A percentile compares a stretch with the other conserved stretches of the same genome.
Conservation (phyloP, 2,888 invertebrate species). For the Pterostichus niger region DNA sequence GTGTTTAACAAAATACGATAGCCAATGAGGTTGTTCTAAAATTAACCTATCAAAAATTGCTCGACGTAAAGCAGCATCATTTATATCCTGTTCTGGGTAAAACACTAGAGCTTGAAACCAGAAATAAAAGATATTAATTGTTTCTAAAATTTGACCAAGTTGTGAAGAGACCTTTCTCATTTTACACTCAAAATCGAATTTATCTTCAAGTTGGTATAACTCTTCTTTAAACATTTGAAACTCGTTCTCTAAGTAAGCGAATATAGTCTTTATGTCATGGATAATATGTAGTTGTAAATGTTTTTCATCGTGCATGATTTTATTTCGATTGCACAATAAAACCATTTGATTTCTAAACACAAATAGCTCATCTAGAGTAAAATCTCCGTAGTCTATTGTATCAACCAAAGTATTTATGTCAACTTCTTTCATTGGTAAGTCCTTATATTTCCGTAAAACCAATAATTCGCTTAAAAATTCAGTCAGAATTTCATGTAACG, state of each 20-base stretch:
- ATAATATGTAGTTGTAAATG: conserved; percentile 21
- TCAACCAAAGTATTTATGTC: background rate
- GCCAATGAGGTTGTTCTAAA: conserved; percentile 16
- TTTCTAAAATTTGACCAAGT: conserved; percentile 5
- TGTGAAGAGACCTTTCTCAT: background rate
- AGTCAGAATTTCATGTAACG: background rate
- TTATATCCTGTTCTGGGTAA: background rate
- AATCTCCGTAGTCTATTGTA: conserved; percentile 2
- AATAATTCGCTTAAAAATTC: conserved; percentile 10
- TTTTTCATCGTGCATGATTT: background rate
- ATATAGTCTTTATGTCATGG: background rate
- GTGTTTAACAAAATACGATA: background rate
- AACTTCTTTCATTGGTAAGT: background rate
- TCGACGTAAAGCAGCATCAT: background rate
- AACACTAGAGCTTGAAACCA: conserved; percentile 5
- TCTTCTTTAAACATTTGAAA: conserved; percentile 1
- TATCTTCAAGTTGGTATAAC: background rate
- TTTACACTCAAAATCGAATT: conserved; percentile 26
- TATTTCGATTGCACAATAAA: background rate
- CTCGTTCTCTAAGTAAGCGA: conserved; percentile 1
- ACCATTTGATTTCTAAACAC: conserved; percentile 3
- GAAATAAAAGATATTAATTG: background rate
- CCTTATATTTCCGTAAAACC: background rate
- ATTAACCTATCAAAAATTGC: conserved; percentile 11
- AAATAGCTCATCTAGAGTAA: background rate